Evolutionary conservation across 37 sponge, comb jelly and placozoan genomes (phyloP).

Genomic region (Haliclona indistincta): DNA sequence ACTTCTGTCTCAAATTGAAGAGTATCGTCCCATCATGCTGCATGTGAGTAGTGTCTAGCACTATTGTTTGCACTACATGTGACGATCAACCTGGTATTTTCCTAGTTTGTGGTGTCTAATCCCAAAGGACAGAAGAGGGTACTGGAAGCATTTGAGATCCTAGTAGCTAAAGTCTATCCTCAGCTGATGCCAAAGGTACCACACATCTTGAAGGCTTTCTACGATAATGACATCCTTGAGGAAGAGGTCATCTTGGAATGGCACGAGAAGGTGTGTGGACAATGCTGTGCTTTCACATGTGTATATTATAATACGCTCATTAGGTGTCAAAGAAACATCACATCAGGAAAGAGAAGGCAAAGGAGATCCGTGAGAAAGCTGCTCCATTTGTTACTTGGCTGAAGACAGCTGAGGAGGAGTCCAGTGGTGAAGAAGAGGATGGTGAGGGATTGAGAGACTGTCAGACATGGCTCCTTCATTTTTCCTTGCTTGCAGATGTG

Average conservation of each 20-base stretch:
- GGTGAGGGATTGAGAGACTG: neutral
- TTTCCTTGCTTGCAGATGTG: constrained; percentile 18
- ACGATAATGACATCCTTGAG: constrained; percentile 93
- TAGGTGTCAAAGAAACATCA: constrained; percentile 89
- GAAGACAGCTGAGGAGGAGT: constrained; percentile 93
- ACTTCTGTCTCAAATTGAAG: constrained; percentile 80
- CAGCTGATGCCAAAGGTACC: constrained; percentile 79
- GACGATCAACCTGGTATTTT: too few relatives aligned
- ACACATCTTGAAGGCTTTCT: constrained; percentile 92
- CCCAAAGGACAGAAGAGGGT: constrained; percentile 91
- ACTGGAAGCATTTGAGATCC: constrained; percentile 87
- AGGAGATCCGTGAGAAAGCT: constrained; percentile 79
- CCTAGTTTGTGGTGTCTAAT: constrained; percentile 86
- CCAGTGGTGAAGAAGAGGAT: constrained; percentile 74
- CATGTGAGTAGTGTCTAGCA: constrained; percentile 57
- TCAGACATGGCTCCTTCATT: too few relatives aligned
- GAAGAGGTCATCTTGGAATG: constrained; percentile 94
- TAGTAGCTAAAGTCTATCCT: constrained; percentile 79
- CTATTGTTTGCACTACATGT: too few relatives aligned
- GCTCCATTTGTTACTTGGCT: constrained; percentile 89
- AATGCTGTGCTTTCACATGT: neutral
- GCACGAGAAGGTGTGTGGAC: constrained; percentile 80
- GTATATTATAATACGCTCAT: neutral
- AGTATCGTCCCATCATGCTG: constrained; percentile 83
- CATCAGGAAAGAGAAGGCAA: constrained; percentile 65